Conservation (phyloP, 2,797 vertebrate species). For the Harpagifer antarcticus region DNA sequence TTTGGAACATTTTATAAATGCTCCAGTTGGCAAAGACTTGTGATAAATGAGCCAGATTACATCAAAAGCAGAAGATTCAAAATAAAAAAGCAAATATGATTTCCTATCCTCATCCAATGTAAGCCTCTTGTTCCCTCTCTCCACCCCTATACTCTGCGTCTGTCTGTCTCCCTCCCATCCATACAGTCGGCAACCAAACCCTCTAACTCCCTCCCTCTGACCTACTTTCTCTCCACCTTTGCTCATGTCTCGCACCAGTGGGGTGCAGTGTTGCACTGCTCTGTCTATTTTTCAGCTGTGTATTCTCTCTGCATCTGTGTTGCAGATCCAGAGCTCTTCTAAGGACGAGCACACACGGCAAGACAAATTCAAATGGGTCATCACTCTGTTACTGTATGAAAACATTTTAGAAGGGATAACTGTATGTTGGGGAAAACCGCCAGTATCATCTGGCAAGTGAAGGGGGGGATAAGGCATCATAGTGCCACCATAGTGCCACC, state of each 20-base stretch:
- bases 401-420: conserved; percentile 5
- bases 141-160: conserved; percentile 10
- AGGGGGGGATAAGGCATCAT: conserved; percentile 8
- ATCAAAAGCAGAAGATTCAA: conserved; percentile 2
- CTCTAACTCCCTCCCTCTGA: conserved; percentile 53
- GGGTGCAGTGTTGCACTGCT: conserved; percentile 75
- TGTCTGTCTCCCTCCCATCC: conserved; percentile 10
- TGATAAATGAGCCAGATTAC: conserved; percentile 22
- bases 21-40: conserved; percentile 17
- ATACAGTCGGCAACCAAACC: background rate
- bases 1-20: conserved; percentile 15
- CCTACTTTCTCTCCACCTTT: conserved; percentile 68
- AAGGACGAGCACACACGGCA: conserved; percentile 7
- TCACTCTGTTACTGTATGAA: conserved; percentile 22
- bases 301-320: conserved; percentile 24
- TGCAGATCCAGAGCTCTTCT: conserved; percentile 18
- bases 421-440: conserved; percentile 25
- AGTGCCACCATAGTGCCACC: conserved; percentile 22
- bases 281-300: conserved; percentile 10
- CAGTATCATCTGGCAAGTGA: conserved; percentile 13
- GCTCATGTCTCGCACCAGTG: conserved; percentile 59
- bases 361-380: conserved; percentile 57
- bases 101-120: background rate
- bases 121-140: conserved; percentile 5
- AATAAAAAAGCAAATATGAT: background rate